Percentiles rank a stretch among this genome's conserved stretches.
Conservation (phyloP, 2,113 vertebrate genomes). For the Megaleporinus macrocephalus region DNA sequence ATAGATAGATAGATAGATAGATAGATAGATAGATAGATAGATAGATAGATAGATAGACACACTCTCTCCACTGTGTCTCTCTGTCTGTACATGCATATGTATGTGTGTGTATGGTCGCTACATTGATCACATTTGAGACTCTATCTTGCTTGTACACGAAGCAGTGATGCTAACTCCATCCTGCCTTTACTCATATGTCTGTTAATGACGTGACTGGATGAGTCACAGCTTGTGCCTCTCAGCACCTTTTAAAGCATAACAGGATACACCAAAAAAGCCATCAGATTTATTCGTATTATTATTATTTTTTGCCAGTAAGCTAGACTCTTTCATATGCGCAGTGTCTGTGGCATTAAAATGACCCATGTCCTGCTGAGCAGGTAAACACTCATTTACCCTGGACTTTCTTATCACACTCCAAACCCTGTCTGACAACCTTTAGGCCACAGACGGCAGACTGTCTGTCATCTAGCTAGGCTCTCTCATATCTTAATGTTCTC, state of each 20-base stretch:
- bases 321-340: slow-evolving; percentile 31
- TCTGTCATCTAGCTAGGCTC: slow-evolving; percentile 12
- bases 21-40: slow-evolving; percentile 40
- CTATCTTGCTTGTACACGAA: not conserved
- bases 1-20: slow-evolving; percentile 28
- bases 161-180: slow-evolving; percentile 12
- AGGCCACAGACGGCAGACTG: slow-evolving; percentile 21
- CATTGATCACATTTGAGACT: slow-evolving; percentile 13
- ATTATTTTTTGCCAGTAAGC: not conserved
- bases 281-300: too few relatives aligned
- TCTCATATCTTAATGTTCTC: not conserved
- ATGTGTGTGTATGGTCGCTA: not conserved
- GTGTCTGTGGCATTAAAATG: slow-evolving; percentile 49
- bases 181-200: not conserved
- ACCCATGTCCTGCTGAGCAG: slow-evolving; percentile 42
- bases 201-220: not conserved
- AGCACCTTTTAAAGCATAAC: slow-evolving; percentile 38
- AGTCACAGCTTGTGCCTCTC: slow-evolving; percentile 13
- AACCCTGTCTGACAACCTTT: slow-evolving; percentile 17
- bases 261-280: slow-evolving; percentile 31
- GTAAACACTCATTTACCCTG: slow-evolving; percentile 46
- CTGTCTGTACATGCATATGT: not conserved
- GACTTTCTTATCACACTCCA: slow-evolving; percentile 45
- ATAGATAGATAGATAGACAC: slow-evolving; percentile 22
- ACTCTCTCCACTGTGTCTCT: not conserved